Evolutionary conservation across 37 sponge, comb jelly and placozoan genomes (phyloP), one percentile per base, ranked within the genome.

Genomic region (Aphrocallistes beatrix): DNA sequence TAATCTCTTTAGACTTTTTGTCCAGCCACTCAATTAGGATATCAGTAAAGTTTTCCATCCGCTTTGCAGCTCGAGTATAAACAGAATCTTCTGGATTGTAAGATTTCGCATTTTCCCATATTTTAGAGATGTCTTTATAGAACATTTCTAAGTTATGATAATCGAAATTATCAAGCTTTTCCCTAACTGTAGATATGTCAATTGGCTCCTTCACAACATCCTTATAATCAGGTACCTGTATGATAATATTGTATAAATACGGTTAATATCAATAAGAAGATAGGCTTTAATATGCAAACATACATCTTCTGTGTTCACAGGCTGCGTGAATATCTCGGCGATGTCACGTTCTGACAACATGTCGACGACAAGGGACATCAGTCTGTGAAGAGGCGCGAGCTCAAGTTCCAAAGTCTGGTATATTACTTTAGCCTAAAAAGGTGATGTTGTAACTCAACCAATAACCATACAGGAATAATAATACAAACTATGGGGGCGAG

Each of bases 201-300:
- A 98, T 98, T 13, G 99, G 99, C 3, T 90, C 51, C 39, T 90
- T 88, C 49, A 98, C 95, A 38, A 93, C 93, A 37, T 95, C 93
- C 25, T 88, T 84, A 51, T 98, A 98, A 85, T 95, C 99, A 0
- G 89, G 89, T 0, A 95, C 99, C 99, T 98, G 82, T 37, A 60
- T 25, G 36, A 37, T n/a, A 37, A 48, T n/a, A n/a, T 38, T 83
- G 13, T 38, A 37, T 48, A 47, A 47, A 17, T 47, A 17, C 17
- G 13, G 49, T 47, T 47, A 21, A 17, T 13, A 13, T 47, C 13
- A 47, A 47, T 47, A n/a, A 28, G n/a, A 37, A 32, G 38, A 83
- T 30, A 38, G 13, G 17, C 37, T 25, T 23, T 23, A 13, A 6
- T 60, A 16, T 38, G 37, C 37, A 38, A n/a, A 40, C 89, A 82